Evolutionary conservation across 2,888 invertebrate species (phyloP), one percentile per base, ranked within the genome.

Genomic region (Panopea generosa): DNA sequence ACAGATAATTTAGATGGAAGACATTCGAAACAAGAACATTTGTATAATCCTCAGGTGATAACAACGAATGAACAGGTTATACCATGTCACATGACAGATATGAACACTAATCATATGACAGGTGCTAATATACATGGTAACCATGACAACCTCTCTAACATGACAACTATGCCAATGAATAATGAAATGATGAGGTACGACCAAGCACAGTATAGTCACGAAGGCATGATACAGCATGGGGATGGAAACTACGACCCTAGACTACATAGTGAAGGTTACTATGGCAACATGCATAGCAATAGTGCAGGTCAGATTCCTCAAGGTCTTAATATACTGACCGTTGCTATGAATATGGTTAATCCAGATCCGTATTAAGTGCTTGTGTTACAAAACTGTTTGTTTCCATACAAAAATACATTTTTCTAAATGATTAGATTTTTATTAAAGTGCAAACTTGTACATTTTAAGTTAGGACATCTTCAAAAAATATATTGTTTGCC

Each of bases 301-400:
- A 53, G 50, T 45, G n/a, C 65, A 4, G 20, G 40, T 4, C 57
- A 57, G 6, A 57, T 65, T 2, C 26, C 71, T 33, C 72, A 72
- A 40, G 72, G 72, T 18, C 66, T 72, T 11, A 72, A 72, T 38
- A 72, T 72, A 20, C 29, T 72, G 24, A 72, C 72, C 24, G 66
- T 66, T 26, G 72, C 72, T 14, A 66, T 72, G 66, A 72, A 66
- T 45, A 66, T 72, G 11, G 66, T 72, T 6, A 60, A 72, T 29
- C 66, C 60, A 22, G 50, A 24, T 18, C 45, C 59, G 4, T 71
- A 71, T 33, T 71, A 45, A 40, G 16, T 26, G 24, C 20, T 45
- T 16, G 7, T 7, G 7, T 40, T 16, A 40, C 40, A 40, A 11
- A 16, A 16, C 16, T 40, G 40, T 40, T 40, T n/a, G n/a, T n/a